phyloP scores from a whole-genome alignment of 2,797 vertebrate genomes.

The Pantherophis alleghaniensis region DNA sequence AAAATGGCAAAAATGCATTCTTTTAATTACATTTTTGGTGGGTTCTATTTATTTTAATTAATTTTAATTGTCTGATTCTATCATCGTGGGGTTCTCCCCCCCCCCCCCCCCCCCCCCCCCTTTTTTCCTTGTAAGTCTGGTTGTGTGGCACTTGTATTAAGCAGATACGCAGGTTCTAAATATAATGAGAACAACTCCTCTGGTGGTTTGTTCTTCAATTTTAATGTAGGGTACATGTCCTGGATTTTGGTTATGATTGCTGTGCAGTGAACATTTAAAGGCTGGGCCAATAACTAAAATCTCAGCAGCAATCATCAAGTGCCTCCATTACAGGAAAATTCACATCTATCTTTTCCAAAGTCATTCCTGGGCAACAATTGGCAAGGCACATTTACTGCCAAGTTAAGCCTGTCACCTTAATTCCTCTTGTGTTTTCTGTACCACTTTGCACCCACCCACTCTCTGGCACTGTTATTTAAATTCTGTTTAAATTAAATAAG shows the following conservation, averaged over 20 bases:
- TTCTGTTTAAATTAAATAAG: constrained; percentile 72
- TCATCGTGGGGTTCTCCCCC: fast-evolving
- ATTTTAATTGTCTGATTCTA: neutral
- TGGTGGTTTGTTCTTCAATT: neutral
- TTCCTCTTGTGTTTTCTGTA: constrained; percentile 49
- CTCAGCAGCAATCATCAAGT: constrained; percentile 50
- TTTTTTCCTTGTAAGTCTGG: no score
- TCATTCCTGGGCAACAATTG: constrained; percentile 55
- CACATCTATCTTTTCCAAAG: constrained; percentile 40
- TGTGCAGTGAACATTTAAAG: neutral
- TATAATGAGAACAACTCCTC: neutral
- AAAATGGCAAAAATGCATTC: neutral
- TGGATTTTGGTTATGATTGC: neutral
- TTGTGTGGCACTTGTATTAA: neutral
- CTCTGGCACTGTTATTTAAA: constrained; percentile 55
- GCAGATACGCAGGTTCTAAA: neutral
- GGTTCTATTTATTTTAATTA: neutral
- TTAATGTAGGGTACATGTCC: neutral
- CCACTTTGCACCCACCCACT: constrained; percentile 52
- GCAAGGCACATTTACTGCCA: constrained; percentile 58
- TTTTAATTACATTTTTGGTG: neutral
- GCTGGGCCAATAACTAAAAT: constrained; percentile 50
- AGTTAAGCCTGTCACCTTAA: constrained; percentile 61
- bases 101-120: fast-evolving
- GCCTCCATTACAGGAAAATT: constrained; percentile 56